Conservation (phyloP, 2,797 vertebrate species). For the Myotis findleyi region DNA sequence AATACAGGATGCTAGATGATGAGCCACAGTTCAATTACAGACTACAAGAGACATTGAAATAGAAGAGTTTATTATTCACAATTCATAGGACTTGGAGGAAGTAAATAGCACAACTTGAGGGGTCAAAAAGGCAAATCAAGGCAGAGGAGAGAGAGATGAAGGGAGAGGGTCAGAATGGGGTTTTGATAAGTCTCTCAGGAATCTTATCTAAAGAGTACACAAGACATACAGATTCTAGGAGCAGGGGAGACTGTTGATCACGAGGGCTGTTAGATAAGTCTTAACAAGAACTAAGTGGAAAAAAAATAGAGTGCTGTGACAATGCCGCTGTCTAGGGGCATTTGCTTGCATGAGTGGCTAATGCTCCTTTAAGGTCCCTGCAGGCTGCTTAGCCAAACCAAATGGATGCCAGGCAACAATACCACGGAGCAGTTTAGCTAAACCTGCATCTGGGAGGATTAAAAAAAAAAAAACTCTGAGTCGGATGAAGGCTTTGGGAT, state of each 20-base stretch:
- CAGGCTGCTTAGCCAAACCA: not conserved
- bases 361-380: accelerated
- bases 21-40: not conserved
- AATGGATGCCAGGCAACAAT: not conserved
- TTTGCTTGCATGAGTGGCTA: not conserved
- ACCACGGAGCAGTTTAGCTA: not conserved
- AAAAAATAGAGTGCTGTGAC: not conserved
- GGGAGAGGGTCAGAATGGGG: not conserved
- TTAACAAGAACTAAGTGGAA: not conserved
- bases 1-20: not conserved
- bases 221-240: not conserved
- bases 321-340: not conserved
- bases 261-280: not conserved
- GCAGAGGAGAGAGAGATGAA: not conserved
- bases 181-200: not conserved
- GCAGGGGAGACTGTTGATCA: not conserved
- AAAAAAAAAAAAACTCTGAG: not conserved
- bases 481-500: not conserved
- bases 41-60: not conserved
- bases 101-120: not conserved
- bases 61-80: not conserved
- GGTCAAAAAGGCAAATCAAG: not conserved
- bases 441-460: not conserved
- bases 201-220: not conserved
- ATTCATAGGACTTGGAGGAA: not conserved